These are phyloP conservation scores for Sylvia borin DNA, from an alignment of 2,797 vertebrate genomes.

Conservation along the genomic window DNA sequence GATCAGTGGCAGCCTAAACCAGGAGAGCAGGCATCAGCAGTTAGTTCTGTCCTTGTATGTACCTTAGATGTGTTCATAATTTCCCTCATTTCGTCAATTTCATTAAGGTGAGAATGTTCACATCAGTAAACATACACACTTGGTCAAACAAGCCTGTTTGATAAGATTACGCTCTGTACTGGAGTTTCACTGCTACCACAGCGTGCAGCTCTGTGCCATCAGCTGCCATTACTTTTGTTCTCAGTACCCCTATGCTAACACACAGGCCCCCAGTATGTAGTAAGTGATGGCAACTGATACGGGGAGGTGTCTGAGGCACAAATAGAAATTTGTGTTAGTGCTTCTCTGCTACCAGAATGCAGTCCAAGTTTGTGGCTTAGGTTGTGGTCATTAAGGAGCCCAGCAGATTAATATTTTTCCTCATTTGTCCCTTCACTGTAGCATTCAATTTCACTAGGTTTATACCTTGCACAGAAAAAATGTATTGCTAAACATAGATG, in stretches of 20 bases:
- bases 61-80: background rate
- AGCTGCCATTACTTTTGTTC: background rate
- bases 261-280: background rate
- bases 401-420: background rate
- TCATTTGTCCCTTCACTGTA: background rate
- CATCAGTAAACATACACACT: background rate
- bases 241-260: background rate
- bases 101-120: background rate
- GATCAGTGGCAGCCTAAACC: background rate
- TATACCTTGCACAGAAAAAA: background rate
- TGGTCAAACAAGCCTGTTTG: background rate
- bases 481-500: background rate
- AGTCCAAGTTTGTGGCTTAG: rapidly evolving
- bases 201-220: background rate
- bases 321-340: background rate
- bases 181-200: background rate
- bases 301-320: background rate
- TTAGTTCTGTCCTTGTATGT: background rate
- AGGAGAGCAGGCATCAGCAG: background rate
- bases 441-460: background rate
- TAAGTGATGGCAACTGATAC: background rate
- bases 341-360: background rate
- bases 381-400: background rate
- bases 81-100: background rate
- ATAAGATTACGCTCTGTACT: background rate